Conservation (phyloP, 2,888 invertebrate genomes). For the Rugalucina vietnamica region DNA sequence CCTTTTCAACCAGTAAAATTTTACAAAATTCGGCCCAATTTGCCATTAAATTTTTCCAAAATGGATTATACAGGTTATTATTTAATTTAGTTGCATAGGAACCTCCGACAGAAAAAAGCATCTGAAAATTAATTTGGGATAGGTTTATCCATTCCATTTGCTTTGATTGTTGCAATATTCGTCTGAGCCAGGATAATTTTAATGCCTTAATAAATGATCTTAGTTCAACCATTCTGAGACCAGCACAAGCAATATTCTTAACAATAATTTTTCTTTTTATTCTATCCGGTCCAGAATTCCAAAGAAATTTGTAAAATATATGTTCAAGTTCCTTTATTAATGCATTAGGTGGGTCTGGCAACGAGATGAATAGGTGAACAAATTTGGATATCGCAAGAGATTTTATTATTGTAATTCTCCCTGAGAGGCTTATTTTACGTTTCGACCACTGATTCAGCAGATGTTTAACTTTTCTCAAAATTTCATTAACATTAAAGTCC, state of each 20-base stretch:
- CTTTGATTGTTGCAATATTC: not conserved
- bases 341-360: not conserved
- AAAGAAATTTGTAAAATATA: not conserved
- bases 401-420: not conserved
- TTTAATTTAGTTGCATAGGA: too few relatives aligned
- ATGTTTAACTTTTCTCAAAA: not conserved
- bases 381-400: not conserved
- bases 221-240: not conserved
- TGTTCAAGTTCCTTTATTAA: not conserved
- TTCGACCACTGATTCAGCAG: not conserved
- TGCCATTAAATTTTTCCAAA: too few relatives aligned
- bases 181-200: not conserved
- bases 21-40: too few relatives aligned
- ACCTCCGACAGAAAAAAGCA: too few relatives aligned
- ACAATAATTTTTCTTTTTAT: not conserved
- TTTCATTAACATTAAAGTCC: not conserved
- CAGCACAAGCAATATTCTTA: not conserved
- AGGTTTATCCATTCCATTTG: too few relatives aligned
- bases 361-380: not conserved
- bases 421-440: not conserved
- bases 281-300: not conserved
- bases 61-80: too few relatives aligned
- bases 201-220: not conserved
- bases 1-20: too few relatives aligned
- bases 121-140: too few relatives aligned